Evolutionary conservation across 2,888 invertebrate genomes (phyloP), one percentile per base, ranked within the genome.

Genomic region (Aphelenchoides bicaudatus): DNA sequence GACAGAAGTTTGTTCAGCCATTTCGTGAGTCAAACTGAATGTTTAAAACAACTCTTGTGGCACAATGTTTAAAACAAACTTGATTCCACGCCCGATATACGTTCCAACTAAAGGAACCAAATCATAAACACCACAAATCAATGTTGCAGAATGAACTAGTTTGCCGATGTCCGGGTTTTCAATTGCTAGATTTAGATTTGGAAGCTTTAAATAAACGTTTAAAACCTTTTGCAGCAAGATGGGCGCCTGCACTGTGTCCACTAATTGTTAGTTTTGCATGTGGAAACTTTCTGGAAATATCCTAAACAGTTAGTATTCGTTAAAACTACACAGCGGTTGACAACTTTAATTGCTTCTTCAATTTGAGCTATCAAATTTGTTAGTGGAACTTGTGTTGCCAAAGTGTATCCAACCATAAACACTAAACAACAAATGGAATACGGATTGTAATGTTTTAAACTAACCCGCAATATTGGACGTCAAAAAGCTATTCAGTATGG

Each of bases 241-340:
- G 55, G n/a, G 16, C 55, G 16, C 55, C 55, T n/a, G 55, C 55
- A 8, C 21, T 23, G 31, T 54, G 55, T 4, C 55, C 55, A 19
- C 21, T 16, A 6, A 54, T 16, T 2, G 47, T 23, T 19, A 54
- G 46, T 37, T 16, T 43, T 8, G 53, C 57, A 16, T 28, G 53
- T 8, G 55, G 54, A 19, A 23, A 55, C 13, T 3, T 19, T n/a
- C 46, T 25, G 8, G n/a, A 30, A 6, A 54, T 38, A 16, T 37
- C 25, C 52, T 51, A 39, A 2, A 54, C 4, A 54, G n/a, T n/a
- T 23, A n/a, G n/a, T 55, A 23, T n/a, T 19, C 28, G 2, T 52
- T 55, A 3, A 21, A 57, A 54, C n/a, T 52, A 2, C 21, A 49
- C 2, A 1, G 2, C 19, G 16, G 2, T 57, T 38, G n/a, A n/a